A percentile compares a stretch with the other conserved stretches of the same genome.
These are phyloP conservation scores for Lepidurus apus DNA, from an alignment of 1,140 invertebrate species.

Conservation along the genomic window DNA sequence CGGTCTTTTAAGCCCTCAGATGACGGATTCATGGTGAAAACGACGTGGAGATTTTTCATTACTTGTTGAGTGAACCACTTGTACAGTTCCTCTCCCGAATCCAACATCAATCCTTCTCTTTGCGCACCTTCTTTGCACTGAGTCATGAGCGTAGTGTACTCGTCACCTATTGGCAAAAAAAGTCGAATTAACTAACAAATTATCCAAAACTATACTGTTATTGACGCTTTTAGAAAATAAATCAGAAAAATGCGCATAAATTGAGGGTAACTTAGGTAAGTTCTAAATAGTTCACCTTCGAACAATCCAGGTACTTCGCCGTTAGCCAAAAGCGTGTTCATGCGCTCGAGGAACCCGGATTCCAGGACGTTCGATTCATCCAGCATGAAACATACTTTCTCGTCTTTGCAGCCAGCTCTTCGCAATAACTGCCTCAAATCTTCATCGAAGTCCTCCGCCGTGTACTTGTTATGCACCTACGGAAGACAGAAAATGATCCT, in stretches of 20 bases:
- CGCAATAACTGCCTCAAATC: slow-evolving; percentile 89
- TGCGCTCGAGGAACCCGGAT: slow-evolving; percentile 95
- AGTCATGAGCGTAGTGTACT: slow-evolving; percentile 98
- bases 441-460: slow-evolving; percentile 97
- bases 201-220: too few species aligned
- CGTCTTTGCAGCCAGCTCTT: slow-evolving; percentile 92
- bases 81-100: slow-evolving; percentile 96
- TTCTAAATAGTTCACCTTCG: not conserved
- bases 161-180: slow-evolving; percentile 61
- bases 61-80: slow-evolving; percentile 98
- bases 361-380: slow-evolving; percentile 99
- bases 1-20: slow-evolving; percentile 96
- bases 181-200: too few species aligned
- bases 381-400: slow-evolving; percentile 98
- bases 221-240: too few species aligned
- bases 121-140: slow-evolving; percentile 99
- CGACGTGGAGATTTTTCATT: slow-evolving; percentile 98
- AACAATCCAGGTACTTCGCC: slow-evolving; percentile 85
- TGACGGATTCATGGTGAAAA: slow-evolving; percentile 99
- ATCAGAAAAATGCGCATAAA: too few species aligned
- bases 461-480: slow-evolving; percentile 88
- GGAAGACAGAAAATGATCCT: slow-evolving; percentile 48
- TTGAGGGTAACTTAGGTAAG: too few species aligned
- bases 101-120: slow-evolving; percentile 94
- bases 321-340: slow-evolving; percentile 98